These are phyloP conservation scores for Himalopsyche phryganea DNA, from an alignment of 1,140 invertebrate genomes.

Conservation along the genomic window DNA sequence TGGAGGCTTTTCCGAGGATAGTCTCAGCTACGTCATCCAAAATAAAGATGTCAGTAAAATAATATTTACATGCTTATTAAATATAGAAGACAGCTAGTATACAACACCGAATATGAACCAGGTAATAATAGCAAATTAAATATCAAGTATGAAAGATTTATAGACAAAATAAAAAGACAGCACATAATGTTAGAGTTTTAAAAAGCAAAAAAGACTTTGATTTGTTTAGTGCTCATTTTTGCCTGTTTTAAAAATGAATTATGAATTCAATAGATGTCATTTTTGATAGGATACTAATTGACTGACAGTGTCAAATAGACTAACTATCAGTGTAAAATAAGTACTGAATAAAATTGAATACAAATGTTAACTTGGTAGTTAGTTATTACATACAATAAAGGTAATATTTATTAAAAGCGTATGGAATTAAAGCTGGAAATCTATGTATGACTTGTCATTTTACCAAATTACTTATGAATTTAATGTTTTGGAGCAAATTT, in stretches of 20 bases:
- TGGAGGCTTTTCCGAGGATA: constrained; percentile 69
- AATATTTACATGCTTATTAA: neutral
- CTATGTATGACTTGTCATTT: constrained; percentile 5
- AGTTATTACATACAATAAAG: too few species aligned
- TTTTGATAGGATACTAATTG: too few species aligned
- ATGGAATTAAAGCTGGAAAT: constrained; percentile 4
- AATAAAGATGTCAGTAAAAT: constrained; percentile 31
- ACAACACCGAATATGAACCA: constrained; percentile 24
- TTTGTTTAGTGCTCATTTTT: too few species aligned
- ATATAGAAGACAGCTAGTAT: neutral
- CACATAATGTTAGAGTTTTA: constrained; percentile 19
- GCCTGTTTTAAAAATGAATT: too few species aligned
- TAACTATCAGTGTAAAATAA: too few species aligned
- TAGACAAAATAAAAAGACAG: constrained; percentile 28
- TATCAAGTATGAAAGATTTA: constrained; percentile 28
- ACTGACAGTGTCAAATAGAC: too few species aligned
- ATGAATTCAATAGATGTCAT: too few species aligned
- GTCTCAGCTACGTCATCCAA: constrained; percentile 70
- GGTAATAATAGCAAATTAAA: constrained; percentile 29
- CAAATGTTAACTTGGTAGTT: too few species aligned
- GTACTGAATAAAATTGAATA: too few species aligned
- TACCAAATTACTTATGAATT: too few species aligned
- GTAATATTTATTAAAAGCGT: too few species aligned
- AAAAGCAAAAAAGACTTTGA: constrained; percentile 14
- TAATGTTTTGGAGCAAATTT: neutral